Evolutionary conservation across 2,113 vertebrate genomes (phyloP).

Genomic region (Atlantisia rogersi): DNA sequence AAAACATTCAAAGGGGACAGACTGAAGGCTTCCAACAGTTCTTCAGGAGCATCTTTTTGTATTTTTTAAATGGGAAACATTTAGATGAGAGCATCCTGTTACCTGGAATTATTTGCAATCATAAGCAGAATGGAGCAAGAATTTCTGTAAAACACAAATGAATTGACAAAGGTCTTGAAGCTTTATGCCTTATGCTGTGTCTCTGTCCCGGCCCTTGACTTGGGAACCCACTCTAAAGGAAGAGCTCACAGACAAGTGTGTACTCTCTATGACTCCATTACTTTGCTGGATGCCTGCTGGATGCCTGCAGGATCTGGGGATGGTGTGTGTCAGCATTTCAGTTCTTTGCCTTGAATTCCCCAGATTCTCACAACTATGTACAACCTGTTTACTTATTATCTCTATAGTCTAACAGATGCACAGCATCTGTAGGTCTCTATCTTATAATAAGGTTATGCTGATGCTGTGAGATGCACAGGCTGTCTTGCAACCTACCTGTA

Average conservation of each 20-base stretch:
- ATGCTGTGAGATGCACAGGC: background rate
- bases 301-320: background rate
- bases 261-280: background rate
- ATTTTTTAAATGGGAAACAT: background rate
- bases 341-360: background rate
- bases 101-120: background rate
- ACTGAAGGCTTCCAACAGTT: background rate
- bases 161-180: background rate
- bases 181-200: background rate
- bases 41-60: background rate
- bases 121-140: background rate
- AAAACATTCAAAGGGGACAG: background rate
- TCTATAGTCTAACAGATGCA: background rate
- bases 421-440: background rate
- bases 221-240: rapidly evolving
- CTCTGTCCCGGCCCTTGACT: background rate
- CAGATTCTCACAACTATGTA: too few species aligned
- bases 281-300: background rate
- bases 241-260: background rate
- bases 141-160: background rate
- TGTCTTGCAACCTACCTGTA: background rate
- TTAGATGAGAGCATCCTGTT: background rate
- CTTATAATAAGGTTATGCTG: background rate
- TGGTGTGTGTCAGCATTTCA: background rate
- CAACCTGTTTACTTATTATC: background rate